phyloP scores from a whole-genome alignment of 2,888 invertebrate species.

The Caenorhabditis becei region DNA sequence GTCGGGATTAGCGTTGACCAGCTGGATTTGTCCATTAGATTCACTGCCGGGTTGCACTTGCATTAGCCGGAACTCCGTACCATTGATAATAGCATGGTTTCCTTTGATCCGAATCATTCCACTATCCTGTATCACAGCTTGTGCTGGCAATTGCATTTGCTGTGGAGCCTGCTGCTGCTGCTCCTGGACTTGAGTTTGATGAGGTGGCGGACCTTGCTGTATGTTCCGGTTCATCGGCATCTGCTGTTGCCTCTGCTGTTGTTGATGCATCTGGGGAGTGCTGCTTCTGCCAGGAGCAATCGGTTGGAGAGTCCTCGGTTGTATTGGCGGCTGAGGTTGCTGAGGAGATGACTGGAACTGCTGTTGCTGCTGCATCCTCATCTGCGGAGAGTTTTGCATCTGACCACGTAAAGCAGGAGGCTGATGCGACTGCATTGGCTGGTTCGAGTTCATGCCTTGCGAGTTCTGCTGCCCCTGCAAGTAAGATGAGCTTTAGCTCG shows the following conservation, averaged over 20 bases:
- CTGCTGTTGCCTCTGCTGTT: background rate
- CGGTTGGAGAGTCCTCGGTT: background rate
- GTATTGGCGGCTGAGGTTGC: background rate
- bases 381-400: conserved; percentile 40
- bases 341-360: background rate
- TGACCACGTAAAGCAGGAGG: conserved; percentile 3
- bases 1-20: background rate
- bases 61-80: conserved; percentile 24
- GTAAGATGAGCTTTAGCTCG: background rate
- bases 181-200: background rate
- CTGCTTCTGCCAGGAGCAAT: background rate
- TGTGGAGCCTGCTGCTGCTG: background rate
- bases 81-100: conserved; percentile 26
- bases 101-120: conserved; percentile 20
- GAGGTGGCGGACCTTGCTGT: background rate
- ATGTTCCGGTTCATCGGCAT: conserved; percentile 3
- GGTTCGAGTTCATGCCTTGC: conserved; percentile 1
- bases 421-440: conserved; percentile 3
- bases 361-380: conserved; percentile 11
- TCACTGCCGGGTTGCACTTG: background rate
- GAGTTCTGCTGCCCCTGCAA: conserved; percentile 4
- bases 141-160: background rate
- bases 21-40: background rate
- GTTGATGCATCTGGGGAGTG: background rate
- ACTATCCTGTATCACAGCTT: background rate